These are phyloP conservation scores for Oryzias javanicus DNA, from an alignment of 2,113 vertebrate genomes.

Conservation along the genomic window DNA sequence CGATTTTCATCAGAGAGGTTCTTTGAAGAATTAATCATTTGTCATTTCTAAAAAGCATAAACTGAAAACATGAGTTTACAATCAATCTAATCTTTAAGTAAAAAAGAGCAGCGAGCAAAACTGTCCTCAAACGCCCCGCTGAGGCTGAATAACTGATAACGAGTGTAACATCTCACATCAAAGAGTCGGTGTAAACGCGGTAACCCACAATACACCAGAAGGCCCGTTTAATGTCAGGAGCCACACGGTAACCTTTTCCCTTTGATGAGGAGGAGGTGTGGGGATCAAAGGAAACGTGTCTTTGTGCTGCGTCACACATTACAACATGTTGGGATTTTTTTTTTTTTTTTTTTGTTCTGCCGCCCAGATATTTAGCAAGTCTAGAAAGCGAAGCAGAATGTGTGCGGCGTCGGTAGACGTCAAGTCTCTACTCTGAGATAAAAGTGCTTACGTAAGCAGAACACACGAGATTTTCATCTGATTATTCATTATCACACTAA, in stretches of 20 bases:
- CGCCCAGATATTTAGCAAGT: conserved; percentile 12
- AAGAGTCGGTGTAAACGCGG: conserved; percentile 12
- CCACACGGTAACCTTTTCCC: conserved; percentile 24
- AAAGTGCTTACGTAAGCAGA: background rate
- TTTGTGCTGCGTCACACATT: conserved; percentile 26
- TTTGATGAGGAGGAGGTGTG: conserved; percentile 35
- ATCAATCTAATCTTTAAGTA: background rate
- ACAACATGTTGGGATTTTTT: conserved; percentile 13
- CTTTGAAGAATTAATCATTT: too few relatives aligned
- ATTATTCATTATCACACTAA: background rate
- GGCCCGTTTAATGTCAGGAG: conserved; percentile 32
- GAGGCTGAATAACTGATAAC: conserved; percentile 24
- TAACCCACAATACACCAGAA: conserved; percentile 34
- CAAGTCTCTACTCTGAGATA: background rate
- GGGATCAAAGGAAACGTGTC: conserved; percentile 33
- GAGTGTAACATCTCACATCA: conserved; percentile 37
- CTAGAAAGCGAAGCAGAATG: background rate
- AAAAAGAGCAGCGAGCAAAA: background rate
- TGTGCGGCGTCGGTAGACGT: conserved; percentile 4
- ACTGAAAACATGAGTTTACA: too few relatives aligned
- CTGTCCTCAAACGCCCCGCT: background rate
- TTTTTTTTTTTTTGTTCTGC: conserved; percentile 14
- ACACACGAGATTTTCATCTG: background rate
- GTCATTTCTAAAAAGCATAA: background rate
- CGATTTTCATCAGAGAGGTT: too few relatives aligned